Conservation (phyloP, 2,888 invertebrate genomes). For the Neocrepidodera transversa region DNA sequence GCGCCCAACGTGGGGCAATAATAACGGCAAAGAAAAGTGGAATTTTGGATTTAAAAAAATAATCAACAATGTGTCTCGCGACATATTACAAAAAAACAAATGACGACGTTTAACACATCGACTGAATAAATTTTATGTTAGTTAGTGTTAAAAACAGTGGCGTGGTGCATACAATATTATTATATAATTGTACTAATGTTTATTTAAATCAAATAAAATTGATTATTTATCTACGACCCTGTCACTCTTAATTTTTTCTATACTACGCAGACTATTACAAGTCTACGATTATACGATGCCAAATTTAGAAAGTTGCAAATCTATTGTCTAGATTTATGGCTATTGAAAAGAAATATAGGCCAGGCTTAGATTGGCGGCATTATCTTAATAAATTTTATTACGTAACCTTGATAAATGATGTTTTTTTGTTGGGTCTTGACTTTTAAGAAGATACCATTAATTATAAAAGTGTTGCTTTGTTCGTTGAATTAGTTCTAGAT, state of each 20-base stretch:
- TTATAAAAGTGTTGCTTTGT: not conserved
- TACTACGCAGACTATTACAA: not conserved
- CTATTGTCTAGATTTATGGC: constrained; percentile 27
- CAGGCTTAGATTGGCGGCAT: constrained; percentile 1
- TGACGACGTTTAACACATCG: too few species aligned
- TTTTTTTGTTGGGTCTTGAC: constrained; percentile 4
- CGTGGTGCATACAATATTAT: too few species aligned
- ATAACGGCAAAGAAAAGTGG: too few species aligned
- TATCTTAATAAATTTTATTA: constrained; percentile 17
- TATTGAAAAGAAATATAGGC: constrained; percentile 25
- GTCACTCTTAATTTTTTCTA: not conserved
- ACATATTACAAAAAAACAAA: too few species aligned
- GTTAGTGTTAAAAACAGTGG: too few species aligned
- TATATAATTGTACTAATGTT: too few species aligned
- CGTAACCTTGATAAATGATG: constrained; percentile 23
- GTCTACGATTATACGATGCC: constrained; percentile 17
- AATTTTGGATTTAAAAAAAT: too few species aligned
- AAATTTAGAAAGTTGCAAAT: constrained; percentile 32
- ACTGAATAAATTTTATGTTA: too few species aligned
- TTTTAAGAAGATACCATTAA: not conserved
- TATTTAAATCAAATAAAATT: too few species aligned
- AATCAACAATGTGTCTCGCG: too few species aligned
- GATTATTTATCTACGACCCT: not conserved
- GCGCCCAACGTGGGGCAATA: too few species aligned
- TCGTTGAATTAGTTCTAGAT: not conserved